Evolutionary conservation across 2,113 vertebrate species (phyloP).

Genomic region (Macaca mulatta): DNA sequence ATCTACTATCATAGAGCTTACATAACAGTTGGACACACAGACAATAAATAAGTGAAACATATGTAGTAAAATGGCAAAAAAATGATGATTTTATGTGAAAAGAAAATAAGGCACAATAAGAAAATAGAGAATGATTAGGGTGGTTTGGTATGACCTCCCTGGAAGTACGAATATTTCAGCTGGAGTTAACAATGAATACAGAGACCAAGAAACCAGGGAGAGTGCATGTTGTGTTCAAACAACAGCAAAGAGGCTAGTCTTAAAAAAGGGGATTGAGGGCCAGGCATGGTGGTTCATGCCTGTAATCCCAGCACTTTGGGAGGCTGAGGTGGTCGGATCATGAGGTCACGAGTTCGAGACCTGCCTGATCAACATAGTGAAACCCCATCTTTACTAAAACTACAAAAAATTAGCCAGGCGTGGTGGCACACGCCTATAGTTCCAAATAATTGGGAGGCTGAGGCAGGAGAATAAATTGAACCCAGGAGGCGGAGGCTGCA

Average conservation of each 20-base stretch:
- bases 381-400: too few relatives aligned
- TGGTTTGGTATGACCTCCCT: not conserved
- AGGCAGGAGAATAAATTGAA: too few relatives aligned
- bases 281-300: too few relatives aligned
- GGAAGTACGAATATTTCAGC: not conserved
- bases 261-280: not conserved
- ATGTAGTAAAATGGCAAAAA: not conserved
- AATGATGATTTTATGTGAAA: not conserved
- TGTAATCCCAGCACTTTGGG: too few relatives aligned
- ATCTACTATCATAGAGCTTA: not conserved
- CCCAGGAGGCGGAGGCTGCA: too few relatives aligned
- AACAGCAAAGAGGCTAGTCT: not conserved
- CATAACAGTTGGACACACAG: fast-evolving
- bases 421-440: too few relatives aligned
- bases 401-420: too few relatives aligned
- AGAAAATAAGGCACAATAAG: not conserved
- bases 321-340: too few relatives aligned
- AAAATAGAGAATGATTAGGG: not conserved
- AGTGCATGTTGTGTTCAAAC: not conserved
- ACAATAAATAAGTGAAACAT: not conserved
- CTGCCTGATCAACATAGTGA: too few relatives aligned
- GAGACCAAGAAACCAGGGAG: not conserved
- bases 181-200: not conserved
- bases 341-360: too few relatives aligned
- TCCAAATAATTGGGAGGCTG: too few relatives aligned